Conservation (phyloP, 1,140 invertebrate species). For the Chionoecetes opilio region DNA sequence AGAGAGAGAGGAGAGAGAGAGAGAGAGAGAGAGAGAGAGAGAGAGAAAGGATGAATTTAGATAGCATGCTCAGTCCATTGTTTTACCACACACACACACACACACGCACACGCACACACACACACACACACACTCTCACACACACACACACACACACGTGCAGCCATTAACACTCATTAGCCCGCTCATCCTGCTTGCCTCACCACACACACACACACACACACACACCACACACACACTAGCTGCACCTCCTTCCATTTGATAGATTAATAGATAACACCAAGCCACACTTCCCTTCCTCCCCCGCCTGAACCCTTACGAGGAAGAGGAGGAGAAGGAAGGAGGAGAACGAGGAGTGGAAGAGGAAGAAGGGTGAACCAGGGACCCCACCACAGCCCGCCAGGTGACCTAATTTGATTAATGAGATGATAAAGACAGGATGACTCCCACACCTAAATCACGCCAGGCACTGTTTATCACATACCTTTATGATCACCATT, state of each 20-base stretch:
- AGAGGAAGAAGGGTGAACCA: not conserved
- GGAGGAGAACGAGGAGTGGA: slow-evolving; percentile 9
- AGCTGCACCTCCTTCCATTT: slow-evolving; percentile 35
- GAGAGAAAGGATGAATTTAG: not conserved
- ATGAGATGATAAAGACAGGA: not conserved
- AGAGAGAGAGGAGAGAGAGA: not conserved
- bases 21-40: not conserved
- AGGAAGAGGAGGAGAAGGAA: not conserved
- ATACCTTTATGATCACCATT: not conserved
- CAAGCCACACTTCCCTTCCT: not conserved
- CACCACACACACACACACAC: not conserved
- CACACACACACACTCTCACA: slow-evolving; percentile 5
- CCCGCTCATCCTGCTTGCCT: not conserved
- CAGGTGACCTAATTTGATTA: slow-evolving; percentile 7
- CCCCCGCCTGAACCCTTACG: not conserved
- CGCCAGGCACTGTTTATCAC: not conserved
- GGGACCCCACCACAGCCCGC: not conserved
- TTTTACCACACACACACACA: slow-evolving; percentile 32
- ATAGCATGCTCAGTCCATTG: not conserved
- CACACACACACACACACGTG: slow-evolving; percentile 1
- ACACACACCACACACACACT: not conserved
- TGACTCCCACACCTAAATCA: not conserved
- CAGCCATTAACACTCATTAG: not conserved
- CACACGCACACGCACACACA: no score
- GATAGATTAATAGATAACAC: slow-evolving; percentile 62